Evolutionary conservation across 2,888 invertebrate species (phyloP), one percentile per base, ranked within the genome.

Genomic region (Pollenia angustigena): DNA sequence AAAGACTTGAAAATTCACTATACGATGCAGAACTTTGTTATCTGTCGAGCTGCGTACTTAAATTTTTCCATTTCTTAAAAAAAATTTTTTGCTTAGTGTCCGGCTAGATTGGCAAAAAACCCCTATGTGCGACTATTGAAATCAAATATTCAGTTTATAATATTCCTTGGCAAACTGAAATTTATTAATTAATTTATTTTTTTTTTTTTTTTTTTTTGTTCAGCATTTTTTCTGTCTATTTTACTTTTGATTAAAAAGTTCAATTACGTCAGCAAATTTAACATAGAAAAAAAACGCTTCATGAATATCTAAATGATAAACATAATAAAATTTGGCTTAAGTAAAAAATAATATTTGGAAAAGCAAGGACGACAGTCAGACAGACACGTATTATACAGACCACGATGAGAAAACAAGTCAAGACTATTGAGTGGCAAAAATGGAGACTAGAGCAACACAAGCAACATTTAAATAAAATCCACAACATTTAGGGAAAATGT

Each of bases 231-330:
- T 32, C 32, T 32, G 32, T 32, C n/a, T 60, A 16, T n/a, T 44
- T 10, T 11, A 18, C 18, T 68, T n/a, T 56, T 66, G 56, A 75
- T 76, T 82, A 60, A 75, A 60, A 62, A 58, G 60, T 66, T 72
- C 76, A 46, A 68, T 66, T 72, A 72, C 48, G 9, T 52, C 42
- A 52, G 42, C 66, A 76, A 78, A 71, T 81, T 75, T 50, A 76
- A 76, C 56, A 71, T 58, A 50, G 42, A 72, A 52, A 40, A 66
- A 48, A 32, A 66, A 81, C 81, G 76, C 81, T 78, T 10, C 48
- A 11, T 68, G 81, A 71, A 85, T 85, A 81, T 66, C 56, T 56
- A 78, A 75, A 60, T 14, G 18, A 10, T 44, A 46, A 64, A 10
- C 23, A 69, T 16, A n/a, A 54, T 0, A 50, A 54, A 52, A 11